These are phyloP conservation scores for Arenicola marina DNA, from an alignment of 2,888 invertebrate species.

Conservation along the genomic window DNA sequence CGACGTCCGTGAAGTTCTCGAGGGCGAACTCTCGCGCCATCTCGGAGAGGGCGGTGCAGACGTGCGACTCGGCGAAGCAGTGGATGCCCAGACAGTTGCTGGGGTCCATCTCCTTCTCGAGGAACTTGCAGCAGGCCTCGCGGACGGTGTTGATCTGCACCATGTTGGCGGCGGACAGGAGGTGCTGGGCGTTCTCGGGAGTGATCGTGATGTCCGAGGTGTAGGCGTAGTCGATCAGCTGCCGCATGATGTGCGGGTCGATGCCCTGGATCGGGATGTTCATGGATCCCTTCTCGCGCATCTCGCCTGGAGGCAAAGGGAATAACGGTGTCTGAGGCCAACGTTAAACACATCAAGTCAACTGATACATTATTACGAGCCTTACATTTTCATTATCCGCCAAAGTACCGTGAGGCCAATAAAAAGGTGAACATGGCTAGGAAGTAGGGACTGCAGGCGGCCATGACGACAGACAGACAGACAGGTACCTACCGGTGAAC, in stretches of 20 bases:
- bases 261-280: conserved; percentile 10
- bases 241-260: conserved; percentile 8
- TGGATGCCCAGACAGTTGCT: conserved; percentile 19
- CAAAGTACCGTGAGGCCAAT: too few species aligned
- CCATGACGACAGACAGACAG: too few species aligned
- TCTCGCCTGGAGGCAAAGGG: conserved; percentile 9
- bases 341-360: too few species aligned
- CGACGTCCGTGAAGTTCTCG: conserved; percentile 12
- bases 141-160: conserved; percentile 13
- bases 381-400: too few species aligned
- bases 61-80: conserved; percentile 20
- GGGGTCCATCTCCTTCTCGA: conserved; percentile 15
- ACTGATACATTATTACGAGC: too few species aligned
- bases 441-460: too few species aligned
- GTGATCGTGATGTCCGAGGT: conserved; percentile 16
- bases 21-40: conserved; percentile 13
- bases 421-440: too few species aligned
- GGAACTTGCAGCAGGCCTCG: conserved; percentile 17
- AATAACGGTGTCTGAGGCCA: too few species aligned
- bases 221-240: conserved; percentile 19
- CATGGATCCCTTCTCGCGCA: conserved; percentile 7
- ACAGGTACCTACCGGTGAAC: too few species aligned
- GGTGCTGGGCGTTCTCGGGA: conserved; percentile 16
- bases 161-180: conserved; percentile 18
- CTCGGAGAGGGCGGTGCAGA: conserved; percentile 6